Percentiles rank a stretch among this genome's conserved stretches.
Conservation (phyloP, 2,888 invertebrate genomes). For the Chalcosyrphus nemorum region DNA sequence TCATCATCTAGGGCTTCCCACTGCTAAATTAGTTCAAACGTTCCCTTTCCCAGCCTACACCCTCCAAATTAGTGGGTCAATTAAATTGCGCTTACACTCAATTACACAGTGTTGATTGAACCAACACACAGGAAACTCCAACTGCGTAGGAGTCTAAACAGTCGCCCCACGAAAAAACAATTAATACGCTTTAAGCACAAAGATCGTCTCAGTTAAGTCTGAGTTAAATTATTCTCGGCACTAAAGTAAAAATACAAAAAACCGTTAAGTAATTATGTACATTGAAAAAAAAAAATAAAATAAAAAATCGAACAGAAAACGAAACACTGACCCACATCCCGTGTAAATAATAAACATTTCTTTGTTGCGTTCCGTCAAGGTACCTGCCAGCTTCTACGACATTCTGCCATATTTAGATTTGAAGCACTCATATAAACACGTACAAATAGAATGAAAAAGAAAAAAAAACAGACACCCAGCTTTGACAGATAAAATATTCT, state of each 20-base stretch:
- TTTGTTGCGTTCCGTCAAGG: slow-evolving; percentile 11
- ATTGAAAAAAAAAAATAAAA: not conserved
- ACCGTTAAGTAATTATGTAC: slow-evolving; percentile 34
- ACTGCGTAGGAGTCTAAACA: slow-evolving; percentile 33
- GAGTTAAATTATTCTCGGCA: too few relatives aligned
- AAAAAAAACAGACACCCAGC: not conserved
- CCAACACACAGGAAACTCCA: slow-evolving; percentile 33
- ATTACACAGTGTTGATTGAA: slow-evolving; percentile 32
- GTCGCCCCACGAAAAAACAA: slow-evolving; percentile 21
- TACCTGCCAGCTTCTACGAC: slow-evolving; percentile 5
- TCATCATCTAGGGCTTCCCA: not conserved
- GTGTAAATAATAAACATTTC: slow-evolving; percentile 17
- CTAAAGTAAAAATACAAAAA: slow-evolving; percentile 1
- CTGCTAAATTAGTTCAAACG: not conserved
- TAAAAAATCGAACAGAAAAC: not conserved
- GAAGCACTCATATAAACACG: slow-evolving; percentile 7
- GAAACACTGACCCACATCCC: slow-evolving; percentile 57
- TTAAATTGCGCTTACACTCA: slow-evolving; percentile 39
- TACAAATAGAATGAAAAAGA: not conserved
- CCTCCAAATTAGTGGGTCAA: slow-evolving; percentile 24
- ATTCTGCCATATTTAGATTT: not conserved
- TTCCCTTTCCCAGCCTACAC: not conserved
- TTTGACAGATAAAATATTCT: slow-evolving; percentile 43
- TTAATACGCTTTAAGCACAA: slow-evolving; percentile 25
- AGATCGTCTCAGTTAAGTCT: slow-evolving; percentile 5